Percentiles rank a stretch among this genome's conserved stretches.
phyloP scores from a whole-genome alignment of 2,797 vertebrate genomes.

The Erpetoichthys calabaricus region DNA sequence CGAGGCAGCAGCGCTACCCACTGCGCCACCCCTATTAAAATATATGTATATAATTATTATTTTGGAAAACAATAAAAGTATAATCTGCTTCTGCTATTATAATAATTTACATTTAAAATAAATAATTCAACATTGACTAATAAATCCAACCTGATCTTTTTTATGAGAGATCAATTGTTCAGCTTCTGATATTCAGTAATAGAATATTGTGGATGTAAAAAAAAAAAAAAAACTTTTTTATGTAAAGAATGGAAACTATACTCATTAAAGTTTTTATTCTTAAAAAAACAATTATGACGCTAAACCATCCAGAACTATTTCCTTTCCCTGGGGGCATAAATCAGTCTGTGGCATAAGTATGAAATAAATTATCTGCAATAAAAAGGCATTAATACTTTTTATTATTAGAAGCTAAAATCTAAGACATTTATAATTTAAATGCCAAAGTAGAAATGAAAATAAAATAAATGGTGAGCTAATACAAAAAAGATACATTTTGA shows the following conservation, averaged over 20 bases:
- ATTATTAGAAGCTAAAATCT: conserved; percentile 33
- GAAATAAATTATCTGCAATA: conserved; percentile 40
- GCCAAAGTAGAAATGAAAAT: no score
- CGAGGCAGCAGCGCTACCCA: no score
- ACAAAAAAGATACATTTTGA: no score
- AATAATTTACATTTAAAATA: no score
- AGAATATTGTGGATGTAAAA: conserved; percentile 16
- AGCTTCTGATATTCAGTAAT: background rate
- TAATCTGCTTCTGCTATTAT: no score
- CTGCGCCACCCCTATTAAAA: no score
- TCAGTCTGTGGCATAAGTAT: conserved; percentile 26
- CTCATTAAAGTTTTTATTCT: conserved; percentile 34
- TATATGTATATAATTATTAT: no score
- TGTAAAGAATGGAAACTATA: conserved; percentile 18
- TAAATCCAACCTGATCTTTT: no score
- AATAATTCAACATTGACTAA: no score
- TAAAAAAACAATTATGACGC: conserved; percentile 32
- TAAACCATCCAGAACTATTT: conserved; percentile 38
- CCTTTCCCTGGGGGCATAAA: conserved; percentile 35
- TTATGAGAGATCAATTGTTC: no score
- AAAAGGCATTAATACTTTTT: conserved; percentile 38
- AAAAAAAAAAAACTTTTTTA: conserved; percentile 1
- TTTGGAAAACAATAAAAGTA: no score
- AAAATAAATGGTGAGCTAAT: no score
- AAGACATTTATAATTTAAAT: background rate